Base-by-base conservation (phyloP, 2,797 vertebrate species). In the Falco naumanni region DNA sequence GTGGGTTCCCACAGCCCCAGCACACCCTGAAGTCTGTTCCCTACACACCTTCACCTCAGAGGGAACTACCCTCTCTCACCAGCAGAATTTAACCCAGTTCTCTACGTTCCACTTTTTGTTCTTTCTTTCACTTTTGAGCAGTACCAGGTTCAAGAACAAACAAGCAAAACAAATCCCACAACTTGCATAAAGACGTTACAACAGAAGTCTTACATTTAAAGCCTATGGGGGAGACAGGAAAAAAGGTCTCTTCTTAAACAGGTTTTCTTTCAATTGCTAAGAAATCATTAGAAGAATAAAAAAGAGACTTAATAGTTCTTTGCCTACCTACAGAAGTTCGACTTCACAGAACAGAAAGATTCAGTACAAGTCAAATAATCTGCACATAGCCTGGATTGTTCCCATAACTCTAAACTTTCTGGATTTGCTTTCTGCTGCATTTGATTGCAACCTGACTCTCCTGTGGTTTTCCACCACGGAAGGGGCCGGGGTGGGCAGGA, bases 401-500 rank as follows among this genome's bases (percentile, higher is more conserved):
- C 56, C 65, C 12, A 5, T 41, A 77, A 56, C 65, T 37, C 45
- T 53, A 31, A 84, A 66, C 20, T 75, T 91, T 22, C 78, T 50
- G n/a, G 64, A 69, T 76, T 80, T 87, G 17, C 16, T 79, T 71
- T 87, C 31, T 60, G 47, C 26, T 84, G 28, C 53, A 70, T 75
- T 59, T 33, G 9, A 51, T n/a, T n/a, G 53, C 14, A 26, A 18
- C 22, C 34, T 6, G 4, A 20, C 33, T 43, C 31, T 63, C 22
- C 77, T 24, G 39, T 9, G 29, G 34, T 47, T 34, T 71, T 79
- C 17, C 34, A 82, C 18, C 26, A 72, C 11, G 34, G 43, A 63
- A 66, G 4, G 1, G 17, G 3, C 2, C 4, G 6, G 11, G 7
- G 5, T 6, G 3, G 6, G 4, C 37, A 53, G 18, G 3, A 28